A percentile compares a stretch with the other conserved stretches of the same genome.
phyloP scores from a whole-genome alignment of 2,113 vertebrate genomes.

The Apteryx owenii region DNA sequence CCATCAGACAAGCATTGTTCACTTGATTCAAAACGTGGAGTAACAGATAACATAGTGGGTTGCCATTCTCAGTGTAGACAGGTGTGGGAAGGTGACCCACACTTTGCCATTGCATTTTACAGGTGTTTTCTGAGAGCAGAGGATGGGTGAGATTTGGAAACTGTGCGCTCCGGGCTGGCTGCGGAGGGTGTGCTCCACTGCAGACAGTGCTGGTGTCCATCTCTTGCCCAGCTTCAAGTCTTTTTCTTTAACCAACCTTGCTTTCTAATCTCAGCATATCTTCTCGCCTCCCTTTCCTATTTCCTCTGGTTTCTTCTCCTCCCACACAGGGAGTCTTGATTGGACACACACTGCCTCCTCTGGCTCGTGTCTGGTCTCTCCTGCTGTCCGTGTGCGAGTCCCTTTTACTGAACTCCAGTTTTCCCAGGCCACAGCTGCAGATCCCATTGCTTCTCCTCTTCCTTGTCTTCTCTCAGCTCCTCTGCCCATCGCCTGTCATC shows the following conservation, averaged over 20 bases:
- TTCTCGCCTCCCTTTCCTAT: not conserved
- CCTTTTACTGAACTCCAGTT: not conserved
- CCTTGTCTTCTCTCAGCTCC: not conserved
- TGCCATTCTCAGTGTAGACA: not conserved
- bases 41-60: not conserved
- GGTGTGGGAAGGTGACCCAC: fast-evolving
- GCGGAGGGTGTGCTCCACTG: not conserved
- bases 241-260: not conserved
- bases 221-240: not conserved
- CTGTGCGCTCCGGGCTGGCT: not conserved
- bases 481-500: not conserved
- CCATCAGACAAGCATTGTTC: not conserved
- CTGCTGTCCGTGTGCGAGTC: fast-evolving
- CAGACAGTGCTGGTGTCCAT: not conserved
- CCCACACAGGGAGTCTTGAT: too few relatives aligned
- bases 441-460: not conserved
- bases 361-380: not conserved
- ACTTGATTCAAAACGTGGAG: not conserved
- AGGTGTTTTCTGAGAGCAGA: not conserved
- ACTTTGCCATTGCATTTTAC: not conserved
- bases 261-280: not conserved
- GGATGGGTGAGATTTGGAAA: not conserved
- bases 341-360: too few relatives aligned
- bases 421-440: not conserved
- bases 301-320: not conserved